These are phyloP conservation scores for Vulpes lagopus DNA, from an alignment of 2,113 vertebrate genomes.

Conservation along the genomic window DNA sequence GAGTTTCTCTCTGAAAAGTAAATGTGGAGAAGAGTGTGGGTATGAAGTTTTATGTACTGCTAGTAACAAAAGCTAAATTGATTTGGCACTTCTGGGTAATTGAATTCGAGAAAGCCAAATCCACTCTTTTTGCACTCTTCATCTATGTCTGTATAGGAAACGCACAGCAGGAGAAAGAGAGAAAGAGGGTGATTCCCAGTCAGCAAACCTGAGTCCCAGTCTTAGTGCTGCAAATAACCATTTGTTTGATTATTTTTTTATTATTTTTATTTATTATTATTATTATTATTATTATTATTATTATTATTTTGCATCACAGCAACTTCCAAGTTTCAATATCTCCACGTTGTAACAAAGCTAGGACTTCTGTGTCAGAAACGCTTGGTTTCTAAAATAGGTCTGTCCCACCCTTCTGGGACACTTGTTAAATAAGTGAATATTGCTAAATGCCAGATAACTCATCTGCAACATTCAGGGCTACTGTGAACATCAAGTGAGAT, in stretches of 20 bases:
- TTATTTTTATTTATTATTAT: too few species aligned
- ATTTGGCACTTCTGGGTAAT: neutral
- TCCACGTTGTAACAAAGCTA: neutral
- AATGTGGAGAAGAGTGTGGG: conserved; percentile 12
- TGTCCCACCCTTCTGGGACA: neutral
- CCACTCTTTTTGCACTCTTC: neutral
- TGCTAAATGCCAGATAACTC: neutral
- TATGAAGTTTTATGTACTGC: neutral
- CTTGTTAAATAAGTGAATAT: neutral
- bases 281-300: too few species aligned
- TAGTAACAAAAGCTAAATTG: conserved; percentile 9
- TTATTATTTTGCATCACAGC: neutral
- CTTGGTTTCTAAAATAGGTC: neutral
- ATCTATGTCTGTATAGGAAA: neutral
- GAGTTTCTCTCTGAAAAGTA: conserved; percentile 35
- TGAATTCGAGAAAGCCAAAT: neutral
- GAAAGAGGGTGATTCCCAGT: neutral
- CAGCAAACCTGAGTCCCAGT: too few species aligned
- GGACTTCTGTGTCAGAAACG: neutral
- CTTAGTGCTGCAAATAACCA: neutral
- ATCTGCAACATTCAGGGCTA: neutral
- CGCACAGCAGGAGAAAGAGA: neutral
- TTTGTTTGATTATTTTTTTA: neutral
- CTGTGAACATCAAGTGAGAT: neutral
- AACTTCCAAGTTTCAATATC: neutral